Evolutionary conservation across 2,113 vertebrate genomes (phyloP), one percentile per base, ranked within the genome.

Genomic region (Syngnathus floridae): DNA sequence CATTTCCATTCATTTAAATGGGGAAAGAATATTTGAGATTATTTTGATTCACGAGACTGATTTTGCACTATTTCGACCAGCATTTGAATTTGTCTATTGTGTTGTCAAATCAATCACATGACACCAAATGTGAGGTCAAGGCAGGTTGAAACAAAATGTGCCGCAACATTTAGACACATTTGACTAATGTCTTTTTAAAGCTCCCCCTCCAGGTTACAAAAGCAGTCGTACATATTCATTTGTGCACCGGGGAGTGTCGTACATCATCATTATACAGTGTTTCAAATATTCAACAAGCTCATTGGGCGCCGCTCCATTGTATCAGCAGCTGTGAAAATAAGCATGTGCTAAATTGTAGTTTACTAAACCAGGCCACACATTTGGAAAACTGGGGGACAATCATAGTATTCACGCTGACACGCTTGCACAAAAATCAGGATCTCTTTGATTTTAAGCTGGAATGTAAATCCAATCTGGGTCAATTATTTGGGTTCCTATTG

Each of bases 121-220:
- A 6, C 36, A 21, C 9, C 36, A 31, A 37, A 71, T 21, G 38
- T 76, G 19, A 65, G 49, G 64, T 70, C 67, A 69, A 57, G 65
- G 7, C n/a, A 38, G 11, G 65, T 2, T 66, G 49, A 71, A 64
- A 7, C 5, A 31, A 37, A 46, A 26, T 9, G 49, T 54, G 6
- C 64, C 26, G 54, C 43, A 35, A 43, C 22, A 10, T n/a, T 45
- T 16, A 19, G 60, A 46, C 61, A 57, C n/a, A 10, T 48, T 59
- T 41, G 31, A 57, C 10, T 36, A 45, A 60, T 60, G 57, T 21
- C 37, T 46, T 35, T 37, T 35, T 62, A 38, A 57, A 58, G n/a
- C 16, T 54, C 35, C 61, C 8, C 21, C 63, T 17, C 3, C 54
- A 43, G 59, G 38, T 62, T 62, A 62, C 16, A 40, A 58, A 58